These are phyloP conservation scores for Laothoe populi DNA, from an alignment of 2,888 invertebrate species.

Conservation along the genomic window DNA sequence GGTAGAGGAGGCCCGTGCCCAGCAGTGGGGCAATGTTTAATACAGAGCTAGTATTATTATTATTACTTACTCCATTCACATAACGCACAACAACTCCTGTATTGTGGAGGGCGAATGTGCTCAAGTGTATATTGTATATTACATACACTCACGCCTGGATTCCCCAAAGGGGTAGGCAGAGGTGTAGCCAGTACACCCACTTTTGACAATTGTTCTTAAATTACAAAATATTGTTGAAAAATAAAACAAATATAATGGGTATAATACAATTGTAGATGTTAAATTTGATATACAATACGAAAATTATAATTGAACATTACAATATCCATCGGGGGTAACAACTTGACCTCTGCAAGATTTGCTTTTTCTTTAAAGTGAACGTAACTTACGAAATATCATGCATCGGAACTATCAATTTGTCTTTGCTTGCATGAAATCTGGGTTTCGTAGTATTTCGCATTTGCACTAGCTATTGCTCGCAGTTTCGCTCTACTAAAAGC, in stretches of 20 bases:
- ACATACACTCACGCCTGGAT: too few relatives aligned
- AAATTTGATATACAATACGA: slow-evolving; percentile 18
- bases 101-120: too few relatives aligned
- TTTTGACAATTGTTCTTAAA: not conserved
- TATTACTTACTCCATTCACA: too few relatives aligned
- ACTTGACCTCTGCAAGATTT: not conserved
- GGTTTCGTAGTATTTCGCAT: not conserved
- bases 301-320: slow-evolving; percentile 8
- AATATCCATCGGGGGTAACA: slow-evolving; percentile 3
- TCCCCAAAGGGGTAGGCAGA: too few relatives aligned
- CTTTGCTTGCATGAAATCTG: not conserved
- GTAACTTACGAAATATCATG: slow-evolving; percentile 4
- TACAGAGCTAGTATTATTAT: too few relatives aligned
- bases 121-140: too few relatives aligned
- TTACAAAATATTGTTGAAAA: slow-evolving; percentile 1
- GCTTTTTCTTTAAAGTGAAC: not conserved
- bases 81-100: too few relatives aligned
- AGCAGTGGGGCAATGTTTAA: too few relatives aligned
- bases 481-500: too few relatives aligned
- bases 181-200: too few relatives aligned
- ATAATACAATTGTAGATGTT: not conserved
- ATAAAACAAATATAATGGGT: not conserved
- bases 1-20: too few relatives aligned
- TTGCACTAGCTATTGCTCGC: too few relatives aligned
- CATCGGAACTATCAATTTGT: not conserved